phyloP scores from a whole-genome alignment of 2,797 vertebrate genomes.

The Meda fulgida region DNA sequence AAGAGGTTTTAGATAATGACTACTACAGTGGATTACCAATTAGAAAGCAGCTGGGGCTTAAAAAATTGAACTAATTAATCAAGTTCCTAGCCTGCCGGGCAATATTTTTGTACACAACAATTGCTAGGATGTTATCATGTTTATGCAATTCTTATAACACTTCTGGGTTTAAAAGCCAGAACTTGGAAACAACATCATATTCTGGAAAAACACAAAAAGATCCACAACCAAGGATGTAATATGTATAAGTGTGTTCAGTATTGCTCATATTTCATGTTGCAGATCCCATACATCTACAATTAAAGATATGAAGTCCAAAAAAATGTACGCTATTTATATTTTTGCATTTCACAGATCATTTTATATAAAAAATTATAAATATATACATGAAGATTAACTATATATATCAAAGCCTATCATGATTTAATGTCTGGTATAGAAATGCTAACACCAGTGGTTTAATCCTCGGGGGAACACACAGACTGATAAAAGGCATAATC shows the following conservation, averaged over 20 bases:
- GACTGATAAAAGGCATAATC: neutral
- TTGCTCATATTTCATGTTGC: neutral
- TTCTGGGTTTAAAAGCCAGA: slow-evolving; percentile 3
- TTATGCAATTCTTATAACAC: neutral
- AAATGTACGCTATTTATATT: neutral
- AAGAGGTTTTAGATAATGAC: slow-evolving; percentile 60
- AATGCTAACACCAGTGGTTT: neutral
- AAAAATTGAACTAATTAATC: slow-evolving; percentile 46
- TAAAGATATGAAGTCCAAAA: neutral
- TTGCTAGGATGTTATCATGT: slow-evolving; percentile 33
- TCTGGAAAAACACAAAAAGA: neutral
- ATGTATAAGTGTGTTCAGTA: neutral
- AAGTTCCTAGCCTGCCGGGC: slow-evolving; percentile 67
- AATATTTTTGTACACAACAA: slow-evolving; percentile 61
- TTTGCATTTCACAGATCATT: neutral
- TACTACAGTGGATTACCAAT: slow-evolving; percentile 54
- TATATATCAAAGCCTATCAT: neutral
- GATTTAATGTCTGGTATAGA: neutral
- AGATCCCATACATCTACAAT: neutral
- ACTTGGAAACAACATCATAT: neutral
- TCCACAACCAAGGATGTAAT: neutral
- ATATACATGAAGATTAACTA: neutral
- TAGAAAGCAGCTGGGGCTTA: slow-evolving; percentile 49
- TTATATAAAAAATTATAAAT: neutral
- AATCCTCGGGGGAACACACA: neutral